Base-by-base conservation (phyloP, 1,140 invertebrate species). In the Drosophila guanche region DNA sequence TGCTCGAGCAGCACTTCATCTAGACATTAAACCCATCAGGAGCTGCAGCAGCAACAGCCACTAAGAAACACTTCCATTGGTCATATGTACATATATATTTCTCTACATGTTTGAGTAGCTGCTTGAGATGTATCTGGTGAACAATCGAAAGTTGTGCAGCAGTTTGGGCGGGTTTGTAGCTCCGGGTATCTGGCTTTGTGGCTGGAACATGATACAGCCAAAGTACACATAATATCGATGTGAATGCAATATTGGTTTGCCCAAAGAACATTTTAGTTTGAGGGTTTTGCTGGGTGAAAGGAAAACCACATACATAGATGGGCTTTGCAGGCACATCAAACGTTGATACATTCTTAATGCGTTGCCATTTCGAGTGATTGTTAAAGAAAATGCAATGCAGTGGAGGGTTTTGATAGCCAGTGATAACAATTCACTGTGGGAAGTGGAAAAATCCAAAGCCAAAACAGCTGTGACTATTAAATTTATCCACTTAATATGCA, bases 1-100 rank as follows among this genome's bases (percentile, higher is more conserved):
- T 78, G 67, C 69, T 78, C 41, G 55, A 65, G 41, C 67, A 69
- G 66, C 59, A 83, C 71, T 65, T 48, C 63, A 66, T 58, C 81
- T 55, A 69, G 56, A 74, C 54, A 53, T 33, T 73, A 42, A 43
- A 2, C 12, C 41, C 41, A 20, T 20, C 16, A 20, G 16, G 16
- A 20, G 16, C 16, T 12, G 4, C 45, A 29, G 37, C 29, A 27
- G 27, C 27, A 29, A 29, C 6, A 29, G 29, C 7, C 29, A 33
- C 29, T 33, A 33, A 33, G 29, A 33, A 33, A 33, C 29, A 8
- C 29, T 33, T 8, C 7, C 8, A 2, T 33, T 33, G 7, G 7
- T 3, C 29, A 33, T 29, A 7, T 3, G 2, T 29, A 29, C 16
- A 20, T 20, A 20, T 20, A 8, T 33, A 10, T 8, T 6, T 6